Conservation (phyloP, 2,113 vertebrate genomes). For the Ptilonorhynchus violaceus region DNA sequence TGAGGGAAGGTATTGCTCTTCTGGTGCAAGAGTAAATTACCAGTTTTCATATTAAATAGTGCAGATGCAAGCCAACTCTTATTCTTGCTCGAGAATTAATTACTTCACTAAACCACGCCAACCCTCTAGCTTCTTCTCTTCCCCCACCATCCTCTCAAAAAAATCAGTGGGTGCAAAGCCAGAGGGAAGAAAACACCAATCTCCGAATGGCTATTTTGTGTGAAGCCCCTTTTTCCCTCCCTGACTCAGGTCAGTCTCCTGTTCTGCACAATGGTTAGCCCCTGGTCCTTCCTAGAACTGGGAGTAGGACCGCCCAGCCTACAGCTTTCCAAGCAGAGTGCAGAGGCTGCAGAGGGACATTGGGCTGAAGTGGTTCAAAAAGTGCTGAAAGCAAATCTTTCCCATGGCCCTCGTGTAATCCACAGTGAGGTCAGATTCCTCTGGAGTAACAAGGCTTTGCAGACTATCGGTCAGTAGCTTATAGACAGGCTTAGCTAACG, state of each 20-base stretch:
- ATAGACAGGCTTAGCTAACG: not conserved
- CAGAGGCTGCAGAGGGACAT: not conserved
- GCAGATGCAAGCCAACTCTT: not conserved
- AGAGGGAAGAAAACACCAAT: not conserved
- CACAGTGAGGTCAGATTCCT: not conserved
- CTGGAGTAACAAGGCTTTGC: not conserved
- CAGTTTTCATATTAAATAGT: not conserved
- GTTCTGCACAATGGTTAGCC: not conserved
- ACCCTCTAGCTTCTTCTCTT: not conserved
- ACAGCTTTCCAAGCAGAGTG: not conserved
- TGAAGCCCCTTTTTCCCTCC: not conserved
- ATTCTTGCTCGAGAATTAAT: not conserved
- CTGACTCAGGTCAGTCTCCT: not conserved
- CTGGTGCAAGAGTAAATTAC: not conserved
- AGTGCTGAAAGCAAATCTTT: not conserved
- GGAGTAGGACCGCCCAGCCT: rapidly evolving
- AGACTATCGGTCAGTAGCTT: not conserved
- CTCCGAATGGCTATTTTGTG: not conserved
- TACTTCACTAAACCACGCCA: not conserved
- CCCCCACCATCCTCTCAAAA: not conserved
- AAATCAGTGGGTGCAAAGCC: not conserved
- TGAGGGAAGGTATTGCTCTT: not conserved
- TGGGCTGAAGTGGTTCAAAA: not conserved
- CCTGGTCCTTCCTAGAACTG: not conserved
- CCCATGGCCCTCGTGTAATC: not conserved